Evolutionary conservation across 2,113 vertebrate genomes (phyloP).

Genomic region (Microtus oregoni): DNA sequence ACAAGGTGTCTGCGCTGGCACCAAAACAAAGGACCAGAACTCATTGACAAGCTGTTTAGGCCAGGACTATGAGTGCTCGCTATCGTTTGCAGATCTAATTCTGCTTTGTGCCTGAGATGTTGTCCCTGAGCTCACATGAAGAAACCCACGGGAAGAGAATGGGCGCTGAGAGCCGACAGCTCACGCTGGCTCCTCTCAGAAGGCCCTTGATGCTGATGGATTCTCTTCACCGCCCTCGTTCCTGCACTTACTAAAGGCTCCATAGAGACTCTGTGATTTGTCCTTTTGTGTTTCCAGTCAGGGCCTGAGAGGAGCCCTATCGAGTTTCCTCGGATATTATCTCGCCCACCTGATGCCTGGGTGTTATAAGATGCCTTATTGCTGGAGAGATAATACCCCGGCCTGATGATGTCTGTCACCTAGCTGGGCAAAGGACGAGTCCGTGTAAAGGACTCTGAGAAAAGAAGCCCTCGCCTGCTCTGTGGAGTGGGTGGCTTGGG

Average conservation of each 20-base stretch:
- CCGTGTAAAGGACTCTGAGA: conserved; percentile 31
- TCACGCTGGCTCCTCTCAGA: conserved; percentile 52
- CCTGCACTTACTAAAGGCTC: conserved; percentile 3
- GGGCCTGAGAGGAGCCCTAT: conserved; percentile 80
- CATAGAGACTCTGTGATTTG: conserved; percentile 67
- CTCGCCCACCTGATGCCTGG: conserved; percentile 75
- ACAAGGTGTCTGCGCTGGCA: neutral
- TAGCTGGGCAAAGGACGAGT: conserved; percentile 25
- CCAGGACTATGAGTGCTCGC: neutral
- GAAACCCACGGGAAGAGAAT: neutral
- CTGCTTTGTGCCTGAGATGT: conserved; percentile 19
- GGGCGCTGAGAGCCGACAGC: neutral
- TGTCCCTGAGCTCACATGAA: conserved; percentile 23
- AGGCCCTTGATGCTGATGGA: conserved; percentile 36
- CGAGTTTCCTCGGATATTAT: conserved; percentile 80
- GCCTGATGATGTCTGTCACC: conserved; percentile 81
- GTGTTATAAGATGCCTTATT: conserved; percentile 72
- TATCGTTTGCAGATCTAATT: conserved; percentile 47
- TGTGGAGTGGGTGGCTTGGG: neutral
- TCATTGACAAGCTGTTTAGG: neutral
- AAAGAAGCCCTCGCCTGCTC: conserved; percentile 20
- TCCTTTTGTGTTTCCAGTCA: conserved; percentile 82
- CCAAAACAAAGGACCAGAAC: conserved; percentile 25
- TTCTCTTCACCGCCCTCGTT: neutral
- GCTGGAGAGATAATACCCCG: conserved; percentile 75